A percentile compares a stretch with the other conserved stretches of the same genome.
Evolutionary conservation across 2,888 invertebrate genomes (phyloP).

Genomic region (Eucriotettix oculatus): DNA sequence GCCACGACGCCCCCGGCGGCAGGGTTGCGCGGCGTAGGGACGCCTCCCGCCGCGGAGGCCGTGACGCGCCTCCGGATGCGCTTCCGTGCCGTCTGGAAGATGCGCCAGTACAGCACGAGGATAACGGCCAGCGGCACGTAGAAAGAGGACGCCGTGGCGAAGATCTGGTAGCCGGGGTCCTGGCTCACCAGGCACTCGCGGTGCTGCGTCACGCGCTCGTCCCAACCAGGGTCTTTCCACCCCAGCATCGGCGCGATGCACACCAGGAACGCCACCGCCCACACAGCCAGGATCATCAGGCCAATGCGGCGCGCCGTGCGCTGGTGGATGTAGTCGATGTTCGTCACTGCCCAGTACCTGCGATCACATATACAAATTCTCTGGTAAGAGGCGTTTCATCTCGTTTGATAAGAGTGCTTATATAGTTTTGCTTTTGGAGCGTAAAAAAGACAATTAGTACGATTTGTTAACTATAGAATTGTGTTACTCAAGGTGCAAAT

Average conservation of each 20-base stretch:
- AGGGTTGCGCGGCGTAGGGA: slow-evolving; percentile 22
- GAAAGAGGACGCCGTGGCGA: slow-evolving; percentile 80
- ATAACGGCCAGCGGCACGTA: slow-evolving; percentile 79
- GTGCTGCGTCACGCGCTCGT: slow-evolving; percentile 39
- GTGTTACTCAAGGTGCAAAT: no score
- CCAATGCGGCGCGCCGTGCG: slow-evolving; percentile 60
- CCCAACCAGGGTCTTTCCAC: slow-evolving; percentile 56
- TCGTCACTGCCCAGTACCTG: slow-evolving; percentile 83
- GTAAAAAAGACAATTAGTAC: no score
- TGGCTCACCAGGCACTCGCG: slow-evolving; percentile 33
- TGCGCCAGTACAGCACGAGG: slow-evolving; percentile 78
- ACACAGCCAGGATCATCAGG: slow-evolving; percentile 66
- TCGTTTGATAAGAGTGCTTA: no score
- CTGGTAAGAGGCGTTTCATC: no score
- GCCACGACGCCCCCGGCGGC: slow-evolving; percentile 37
- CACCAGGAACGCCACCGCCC: slow-evolving; percentile 68
- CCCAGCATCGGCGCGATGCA: slow-evolving; percentile 77
- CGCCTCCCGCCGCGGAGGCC: slow-evolving; percentile 26
- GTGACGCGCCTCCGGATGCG: slow-evolving; percentile 57
- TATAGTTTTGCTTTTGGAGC: no score
- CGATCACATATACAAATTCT: slow-evolving; percentile 11
- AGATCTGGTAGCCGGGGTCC: slow-evolving; percentile 45
- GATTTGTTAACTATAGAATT: no score
- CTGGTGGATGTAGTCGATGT: slow-evolving; percentile 76
- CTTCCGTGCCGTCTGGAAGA: slow-evolving; percentile 74